Base-by-base conservation (phyloP, 2,113 vertebrate species). In the Mastomys coucha region DNA sequence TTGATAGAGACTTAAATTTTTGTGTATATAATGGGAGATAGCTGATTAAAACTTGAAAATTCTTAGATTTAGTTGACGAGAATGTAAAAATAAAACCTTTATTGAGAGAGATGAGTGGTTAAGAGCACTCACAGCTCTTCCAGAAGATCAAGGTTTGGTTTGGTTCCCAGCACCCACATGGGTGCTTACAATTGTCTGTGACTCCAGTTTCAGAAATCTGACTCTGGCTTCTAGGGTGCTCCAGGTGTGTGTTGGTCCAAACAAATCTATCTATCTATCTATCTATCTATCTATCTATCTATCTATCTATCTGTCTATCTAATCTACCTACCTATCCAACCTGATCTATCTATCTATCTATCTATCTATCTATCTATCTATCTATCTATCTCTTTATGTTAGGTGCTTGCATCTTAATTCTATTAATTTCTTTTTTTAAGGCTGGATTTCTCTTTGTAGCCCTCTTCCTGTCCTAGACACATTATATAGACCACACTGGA, bases 1-100 rank as follows among this genome's bases (percentile, higher is more conserved):
- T 94, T 88, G 67, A 91, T 94, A 86, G 85, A 26, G 58, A 91
- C 94, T 91, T 53, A 42, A 93, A 93, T 39, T 92, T 96, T 97
- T 93, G 33, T 95, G 56, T 92, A 42, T 93, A 80, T 28, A 93
- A 58, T 69, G 51, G 69, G 51, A 88, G 33, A 96, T 97, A 96
- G 81, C 72, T 72, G 53, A 73, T 56, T 19, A 91, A 81, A 91
- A 87, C 19, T 90, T 96, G 45, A 39, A 78, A 93, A 91, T 63
- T 89, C 39, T 91, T 75, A 88, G 36, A 56, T 93, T 96, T 94
- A 96, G 53, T n/a, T 95, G 92, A 69, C 91, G 36, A 96, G 93
- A 97, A 72, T 89, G 10, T 63, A 63, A 86, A 96, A 82, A 5
- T 88, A 16, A 76, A 81, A 39, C 31, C 51, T 96, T 90, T 73